Percentiles rank a stretch among this genome's conserved stretches.
Conservation (phyloP, 2,888 invertebrate genomes). For the Allygus modestus region DNA sequence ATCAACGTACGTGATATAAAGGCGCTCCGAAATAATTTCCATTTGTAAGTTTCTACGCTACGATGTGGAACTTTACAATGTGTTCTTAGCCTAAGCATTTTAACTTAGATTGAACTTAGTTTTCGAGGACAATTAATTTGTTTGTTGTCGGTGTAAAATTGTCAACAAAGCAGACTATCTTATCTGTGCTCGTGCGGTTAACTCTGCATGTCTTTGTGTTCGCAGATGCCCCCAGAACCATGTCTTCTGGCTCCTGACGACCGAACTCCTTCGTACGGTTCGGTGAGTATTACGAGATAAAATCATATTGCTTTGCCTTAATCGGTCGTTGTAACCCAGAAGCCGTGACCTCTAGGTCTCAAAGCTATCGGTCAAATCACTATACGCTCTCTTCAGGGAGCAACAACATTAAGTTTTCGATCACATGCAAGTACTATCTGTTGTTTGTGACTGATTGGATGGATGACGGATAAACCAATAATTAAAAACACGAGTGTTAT, state of each 20-base stretch:
- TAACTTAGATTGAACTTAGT: no score
- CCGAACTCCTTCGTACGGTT: neutral
- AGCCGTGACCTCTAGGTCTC: neutral
- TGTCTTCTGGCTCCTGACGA: neutral
- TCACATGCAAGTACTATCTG: no score
- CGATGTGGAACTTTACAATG: neutral
- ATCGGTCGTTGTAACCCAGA: neutral
- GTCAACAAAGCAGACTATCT: neutral
- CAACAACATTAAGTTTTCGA: no score
- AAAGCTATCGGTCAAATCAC: neutral
- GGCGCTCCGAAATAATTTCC: neutral
- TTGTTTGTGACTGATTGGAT: no score
- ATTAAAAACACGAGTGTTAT: no score
- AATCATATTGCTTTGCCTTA: neutral
- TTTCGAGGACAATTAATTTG: neutral
- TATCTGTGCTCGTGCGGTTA: neutral
- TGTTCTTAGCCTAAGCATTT: neutral
- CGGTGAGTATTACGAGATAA: conserved; percentile 6
- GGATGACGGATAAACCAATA: no score
- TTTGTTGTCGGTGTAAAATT: neutral
- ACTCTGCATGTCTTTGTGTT: neutral
- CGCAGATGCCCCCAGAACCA: conserved; percentile 11
- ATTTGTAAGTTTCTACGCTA: neutral
- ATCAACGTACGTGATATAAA: neutral
- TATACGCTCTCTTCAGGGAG: no score